Evolutionary conservation across 2,113 vertebrate species (phyloP).

Genomic region (Anarrhichthys ocellatus): DNA sequence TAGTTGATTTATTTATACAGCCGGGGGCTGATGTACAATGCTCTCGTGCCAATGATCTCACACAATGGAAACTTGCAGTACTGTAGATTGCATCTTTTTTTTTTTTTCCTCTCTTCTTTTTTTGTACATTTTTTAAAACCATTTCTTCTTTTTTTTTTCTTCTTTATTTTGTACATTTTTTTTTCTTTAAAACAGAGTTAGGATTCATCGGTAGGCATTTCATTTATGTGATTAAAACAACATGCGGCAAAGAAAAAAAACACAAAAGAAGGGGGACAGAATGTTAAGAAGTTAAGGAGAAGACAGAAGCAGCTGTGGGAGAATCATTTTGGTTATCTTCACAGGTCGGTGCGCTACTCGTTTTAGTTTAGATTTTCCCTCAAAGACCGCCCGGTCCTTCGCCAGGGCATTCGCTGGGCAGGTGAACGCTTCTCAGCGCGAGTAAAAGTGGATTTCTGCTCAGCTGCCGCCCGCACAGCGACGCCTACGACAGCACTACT

Average conservation of each 20-base stretch:
- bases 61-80: conserved; percentile 76
- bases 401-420: conserved; percentile 76
- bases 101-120: conserved; percentile 39
- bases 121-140: conserved; percentile 68
- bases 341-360: conserved; percentile 67
- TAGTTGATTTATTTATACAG: conserved; percentile 84
- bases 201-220: conserved; percentile 77
- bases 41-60: conserved; percentile 75
- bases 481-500: conserved; percentile 57
- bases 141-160: conserved; percentile 65
- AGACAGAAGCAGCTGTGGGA: conserved; percentile 84
- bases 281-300: conserved; percentile 72
- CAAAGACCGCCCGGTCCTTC: conserved; percentile 81
- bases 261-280: conserved; percentile 77
- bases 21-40: conserved; percentile 79
- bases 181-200: conserved; percentile 77
- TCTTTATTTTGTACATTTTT: conserved; percentile 39
- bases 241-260: conserved; percentile 84
- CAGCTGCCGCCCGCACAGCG: conserved; percentile 62
- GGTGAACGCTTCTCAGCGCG: conserved; percentile 72
- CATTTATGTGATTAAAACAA: conserved; percentile 85
- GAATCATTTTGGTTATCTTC: conserved; percentile 75
- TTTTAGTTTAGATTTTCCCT: conserved; percentile 63
- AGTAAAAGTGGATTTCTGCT: conserved; percentile 65
- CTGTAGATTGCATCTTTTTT: conserved; percentile 70